A percentile compares a stretch with the other conserved stretches of the same genome.
These are phyloP conservation scores for Acanthosepion pharaonis DNA, from an alignment of 2,888 invertebrate species.

Conservation along the genomic window DNA sequence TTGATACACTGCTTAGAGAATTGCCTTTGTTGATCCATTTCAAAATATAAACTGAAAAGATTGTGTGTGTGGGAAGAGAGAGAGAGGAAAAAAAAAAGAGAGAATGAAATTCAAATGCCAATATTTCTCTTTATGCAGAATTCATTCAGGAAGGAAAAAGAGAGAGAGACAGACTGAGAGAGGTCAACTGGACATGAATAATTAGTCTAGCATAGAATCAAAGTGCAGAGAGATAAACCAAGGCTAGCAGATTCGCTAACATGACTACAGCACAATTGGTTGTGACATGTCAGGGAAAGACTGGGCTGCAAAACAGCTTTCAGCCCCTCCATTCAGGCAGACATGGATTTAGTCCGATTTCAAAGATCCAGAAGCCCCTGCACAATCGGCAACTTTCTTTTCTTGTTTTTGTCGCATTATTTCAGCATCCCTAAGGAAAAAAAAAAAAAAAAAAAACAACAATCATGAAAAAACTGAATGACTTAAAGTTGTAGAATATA, in stretches of 20 bases:
- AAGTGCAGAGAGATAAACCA: slow-evolving; percentile 13
- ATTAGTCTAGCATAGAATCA: neutral
- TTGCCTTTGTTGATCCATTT: no score
- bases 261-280: slow-evolving; percentile 6
- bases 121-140: slow-evolving; percentile 13
- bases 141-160: neutral
- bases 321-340: neutral
- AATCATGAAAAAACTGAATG: no score
- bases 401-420: slow-evolving; percentile 69
- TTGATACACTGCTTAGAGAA: neutral
- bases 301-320: neutral
- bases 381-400: slow-evolving; percentile 49
- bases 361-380: neutral
- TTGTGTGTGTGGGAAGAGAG: neutral
- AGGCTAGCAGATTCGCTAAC: slow-evolving; percentile 37
- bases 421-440: slow-evolving; percentile 66
- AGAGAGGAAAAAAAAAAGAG: neutral
- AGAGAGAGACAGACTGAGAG: no score
- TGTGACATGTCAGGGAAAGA: neutral
- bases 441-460: neutral
- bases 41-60: neutral
- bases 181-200: neutral
- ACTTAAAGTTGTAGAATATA: no score
- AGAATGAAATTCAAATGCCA: slow-evolving; percentile 36
- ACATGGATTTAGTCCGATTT: neutral